A percentile compares a stretch with the other conserved stretches of the same genome.
Evolutionary conservation across 2,888 invertebrate genomes (phyloP).

Genomic region (Zelleria hepariella): DNA sequence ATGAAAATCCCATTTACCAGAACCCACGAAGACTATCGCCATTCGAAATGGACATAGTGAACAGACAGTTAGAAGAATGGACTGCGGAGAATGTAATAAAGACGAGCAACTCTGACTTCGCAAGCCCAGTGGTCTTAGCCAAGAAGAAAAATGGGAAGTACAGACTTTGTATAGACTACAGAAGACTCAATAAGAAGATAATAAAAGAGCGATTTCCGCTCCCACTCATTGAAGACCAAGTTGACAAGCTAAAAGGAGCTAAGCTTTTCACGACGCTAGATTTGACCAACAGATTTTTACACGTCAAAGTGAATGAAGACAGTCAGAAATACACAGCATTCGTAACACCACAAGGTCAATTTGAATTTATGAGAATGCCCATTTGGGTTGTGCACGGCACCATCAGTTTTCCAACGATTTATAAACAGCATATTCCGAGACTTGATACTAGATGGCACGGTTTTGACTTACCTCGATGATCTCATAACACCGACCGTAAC

Average conservation of each 20-base stretch:
- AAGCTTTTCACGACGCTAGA: not conserved
- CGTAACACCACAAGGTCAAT: conserved; percentile 3
- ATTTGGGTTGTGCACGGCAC: conserved; percentile 5
- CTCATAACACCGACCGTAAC: not conserved
- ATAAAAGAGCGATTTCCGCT: conserved; percentile 4
- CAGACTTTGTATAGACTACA: conserved; percentile 3
- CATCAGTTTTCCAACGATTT: conserved; percentile 1
- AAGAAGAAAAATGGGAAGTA: conserved; percentile 1
- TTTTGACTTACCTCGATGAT: conserved; percentile 6
- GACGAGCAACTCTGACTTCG: conserved; percentile 2
- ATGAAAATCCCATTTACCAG: too few relatives aligned
- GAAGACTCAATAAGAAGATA: conserved; percentile 5
- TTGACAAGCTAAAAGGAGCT: not conserved
- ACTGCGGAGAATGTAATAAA: not conserved
- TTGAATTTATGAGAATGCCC: conserved; percentile 5
- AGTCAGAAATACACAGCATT: conserved; percentile 2
- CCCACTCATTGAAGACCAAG: conserved; percentile 2
- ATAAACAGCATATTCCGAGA: not conserved
- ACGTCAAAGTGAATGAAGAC: not conserved
- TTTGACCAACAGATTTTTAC: conserved; percentile 3
- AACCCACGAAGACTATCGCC: too few relatives aligned
- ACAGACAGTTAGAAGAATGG: conserved; percentile 4
- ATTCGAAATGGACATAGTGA: conserved; percentile 6
- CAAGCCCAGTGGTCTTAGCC: conserved; percentile 1
- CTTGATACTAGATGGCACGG: not conserved